Evolutionary conservation across 2,113 vertebrate genomes (phyloP).

Genomic region (Chinchilla lanigera): DNA sequence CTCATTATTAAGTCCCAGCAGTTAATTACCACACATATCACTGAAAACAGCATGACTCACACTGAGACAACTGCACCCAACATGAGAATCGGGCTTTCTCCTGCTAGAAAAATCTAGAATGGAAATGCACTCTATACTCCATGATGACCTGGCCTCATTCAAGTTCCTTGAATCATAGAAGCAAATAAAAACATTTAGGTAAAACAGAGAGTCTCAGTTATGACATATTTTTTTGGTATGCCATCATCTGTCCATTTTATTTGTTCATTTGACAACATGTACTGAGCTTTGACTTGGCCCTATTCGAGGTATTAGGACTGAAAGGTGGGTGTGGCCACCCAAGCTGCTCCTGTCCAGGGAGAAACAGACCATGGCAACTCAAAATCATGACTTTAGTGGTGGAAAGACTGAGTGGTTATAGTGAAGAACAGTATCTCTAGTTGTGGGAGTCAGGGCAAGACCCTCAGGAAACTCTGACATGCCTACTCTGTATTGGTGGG

Average conservation of each 20-base stretch:
- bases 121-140: background rate
- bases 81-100: background rate
- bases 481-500: background rate
- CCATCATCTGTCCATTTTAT: background rate
- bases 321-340: background rate
- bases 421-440: background rate
- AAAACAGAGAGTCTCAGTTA: background rate
- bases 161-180: background rate
- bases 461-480: background rate
- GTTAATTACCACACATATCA: background rate
- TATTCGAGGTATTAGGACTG: background rate
- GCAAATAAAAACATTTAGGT: background rate
- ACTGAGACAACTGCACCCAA: background rate
- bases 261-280: background rate
- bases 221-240: background rate
- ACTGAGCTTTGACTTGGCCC: background rate
- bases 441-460: background rate
- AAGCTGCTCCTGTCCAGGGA: background rate
- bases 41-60: background rate
- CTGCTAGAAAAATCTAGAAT: background rate
- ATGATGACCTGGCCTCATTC: background rate
- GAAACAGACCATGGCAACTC: background rate
- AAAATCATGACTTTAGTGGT: background rate
- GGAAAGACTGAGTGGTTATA: background rate
- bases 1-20: background rate